Percentiles rank a stretch among this genome's conserved stretches.
phyloP scores from a whole-genome alignment of 2,113 vertebrate genomes.

The Pterocles burchelli region DNA sequence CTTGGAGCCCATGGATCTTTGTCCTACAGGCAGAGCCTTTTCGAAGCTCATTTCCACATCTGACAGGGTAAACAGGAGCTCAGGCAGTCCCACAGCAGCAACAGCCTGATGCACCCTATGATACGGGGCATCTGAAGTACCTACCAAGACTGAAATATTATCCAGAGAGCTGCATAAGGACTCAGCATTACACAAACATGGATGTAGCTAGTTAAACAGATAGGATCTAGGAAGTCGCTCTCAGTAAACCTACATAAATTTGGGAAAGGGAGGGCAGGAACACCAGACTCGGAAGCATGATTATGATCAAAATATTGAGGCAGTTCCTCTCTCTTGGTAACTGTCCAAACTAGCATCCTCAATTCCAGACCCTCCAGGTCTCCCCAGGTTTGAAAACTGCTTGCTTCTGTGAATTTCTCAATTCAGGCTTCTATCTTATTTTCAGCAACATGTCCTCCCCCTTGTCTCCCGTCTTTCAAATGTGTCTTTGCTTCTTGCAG shows the following conservation, averaged over 20 bases:
- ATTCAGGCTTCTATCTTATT: neutral
- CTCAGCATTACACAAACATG: neutral
- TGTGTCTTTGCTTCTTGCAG: neutral
- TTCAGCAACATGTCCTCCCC: neutral
- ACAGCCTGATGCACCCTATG: neutral
- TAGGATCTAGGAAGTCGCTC: neutral
- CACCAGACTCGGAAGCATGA: neutral
- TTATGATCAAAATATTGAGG: neutral
- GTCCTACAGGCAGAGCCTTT: neutral
- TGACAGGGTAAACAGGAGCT: neutral
- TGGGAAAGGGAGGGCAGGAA: neutral
- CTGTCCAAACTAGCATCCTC: neutral
- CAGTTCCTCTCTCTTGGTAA: neutral
- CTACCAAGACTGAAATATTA: neutral
- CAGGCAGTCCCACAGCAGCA: neutral
- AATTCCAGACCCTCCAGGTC: neutral
- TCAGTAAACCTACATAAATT: neutral
- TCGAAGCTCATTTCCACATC: neutral
- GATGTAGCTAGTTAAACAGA: neutral
- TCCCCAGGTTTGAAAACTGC: neutral
- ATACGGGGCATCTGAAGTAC: neutral
- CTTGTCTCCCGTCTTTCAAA: neutral
- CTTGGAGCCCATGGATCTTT: neutral
- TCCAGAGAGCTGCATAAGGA: neutral
- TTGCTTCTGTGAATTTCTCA: neutral